These are phyloP conservation scores for Cuculus canorus DNA, from an alignment of 2,797 vertebrate genomes.

Conservation along the genomic window DNA sequence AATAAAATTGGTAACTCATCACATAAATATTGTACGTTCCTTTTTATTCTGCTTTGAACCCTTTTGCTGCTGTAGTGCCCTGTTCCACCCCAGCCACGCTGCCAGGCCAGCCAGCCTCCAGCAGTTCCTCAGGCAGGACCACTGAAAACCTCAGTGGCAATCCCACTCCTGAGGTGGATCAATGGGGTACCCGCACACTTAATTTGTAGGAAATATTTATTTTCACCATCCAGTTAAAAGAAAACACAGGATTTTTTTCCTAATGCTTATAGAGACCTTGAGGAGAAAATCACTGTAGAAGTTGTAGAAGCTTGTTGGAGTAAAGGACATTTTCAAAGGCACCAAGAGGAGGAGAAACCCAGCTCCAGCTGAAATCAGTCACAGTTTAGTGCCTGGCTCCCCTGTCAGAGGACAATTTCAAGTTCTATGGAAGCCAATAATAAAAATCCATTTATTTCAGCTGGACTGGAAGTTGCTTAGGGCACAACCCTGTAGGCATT, in stretches of 20 bases:
- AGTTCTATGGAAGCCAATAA: not conserved
- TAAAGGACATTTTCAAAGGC: conserved; percentile 46
- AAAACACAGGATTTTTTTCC: not conserved
- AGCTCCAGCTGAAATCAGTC: not conserved
- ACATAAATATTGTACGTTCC: conserved; percentile 41
- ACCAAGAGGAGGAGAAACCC: not conserved
- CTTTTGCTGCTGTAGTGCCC: conserved; percentile 75
- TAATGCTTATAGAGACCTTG: not conserved
- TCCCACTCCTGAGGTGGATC: not conserved
- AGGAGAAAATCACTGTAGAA: not conserved
- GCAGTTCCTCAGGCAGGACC: not conserved
- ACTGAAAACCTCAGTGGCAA: not conserved
- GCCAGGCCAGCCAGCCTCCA: not conserved
- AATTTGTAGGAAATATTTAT: not conserved
- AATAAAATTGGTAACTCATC: conserved; percentile 55
- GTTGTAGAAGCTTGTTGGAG: not conserved
- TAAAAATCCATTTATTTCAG: conserved; percentile 3
- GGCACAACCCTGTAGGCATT: not conserved
- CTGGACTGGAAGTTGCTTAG: conserved; percentile 7
- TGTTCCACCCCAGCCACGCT: not conserved
- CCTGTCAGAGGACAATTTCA: not conserved
- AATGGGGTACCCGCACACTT: not conserved
- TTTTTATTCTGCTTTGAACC: conserved; percentile 69
- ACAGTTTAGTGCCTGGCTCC: not conserved
- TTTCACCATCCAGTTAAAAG: not conserved